Evolutionary conservation across 2,797 vertebrate species (phyloP).

Genomic region (Sebastes dallii): DNA sequence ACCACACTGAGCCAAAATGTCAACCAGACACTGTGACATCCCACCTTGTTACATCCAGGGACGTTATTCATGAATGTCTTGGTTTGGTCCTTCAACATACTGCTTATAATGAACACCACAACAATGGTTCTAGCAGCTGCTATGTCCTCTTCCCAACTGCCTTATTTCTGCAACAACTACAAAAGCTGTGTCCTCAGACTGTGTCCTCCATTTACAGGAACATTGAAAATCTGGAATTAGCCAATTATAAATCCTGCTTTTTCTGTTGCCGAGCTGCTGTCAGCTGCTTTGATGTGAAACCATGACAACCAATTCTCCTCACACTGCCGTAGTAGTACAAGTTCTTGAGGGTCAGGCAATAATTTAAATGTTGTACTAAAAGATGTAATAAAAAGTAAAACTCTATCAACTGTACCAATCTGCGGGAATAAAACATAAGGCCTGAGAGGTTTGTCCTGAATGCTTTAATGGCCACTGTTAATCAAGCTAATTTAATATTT

Average conservation of each 20-base stretch:
- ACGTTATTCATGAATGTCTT: background rate
- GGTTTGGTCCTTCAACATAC: background rate
- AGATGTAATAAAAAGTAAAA: constrained; percentile 1
- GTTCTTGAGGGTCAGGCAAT: background rate
- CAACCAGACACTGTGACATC: background rate
- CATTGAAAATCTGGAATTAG: constrained; percentile 14
- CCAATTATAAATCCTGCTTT: constrained; percentile 21
- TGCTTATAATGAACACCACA: background rate
- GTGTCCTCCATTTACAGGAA: constrained; percentile 2
- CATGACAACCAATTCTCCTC: constrained; percentile 28
- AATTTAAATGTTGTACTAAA: background rate
- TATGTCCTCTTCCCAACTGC: too few species aligned
- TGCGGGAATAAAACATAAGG: background rate
- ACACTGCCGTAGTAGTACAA: background rate
- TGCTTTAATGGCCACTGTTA: background rate
- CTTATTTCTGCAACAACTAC: background rate
- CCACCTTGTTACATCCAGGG: background rate
- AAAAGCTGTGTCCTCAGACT: background rate
- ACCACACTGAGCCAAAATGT: background rate
- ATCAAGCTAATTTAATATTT: background rate
- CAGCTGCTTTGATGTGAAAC: constrained; percentile 37
- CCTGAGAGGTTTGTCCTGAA: background rate
- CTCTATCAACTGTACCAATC: background rate
- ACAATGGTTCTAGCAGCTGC: background rate
- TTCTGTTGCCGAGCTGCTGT: background rate